Evolutionary conservation across 2,797 vertebrate genomes (phyloP).

Genomic region (Danio choprae): DNA sequence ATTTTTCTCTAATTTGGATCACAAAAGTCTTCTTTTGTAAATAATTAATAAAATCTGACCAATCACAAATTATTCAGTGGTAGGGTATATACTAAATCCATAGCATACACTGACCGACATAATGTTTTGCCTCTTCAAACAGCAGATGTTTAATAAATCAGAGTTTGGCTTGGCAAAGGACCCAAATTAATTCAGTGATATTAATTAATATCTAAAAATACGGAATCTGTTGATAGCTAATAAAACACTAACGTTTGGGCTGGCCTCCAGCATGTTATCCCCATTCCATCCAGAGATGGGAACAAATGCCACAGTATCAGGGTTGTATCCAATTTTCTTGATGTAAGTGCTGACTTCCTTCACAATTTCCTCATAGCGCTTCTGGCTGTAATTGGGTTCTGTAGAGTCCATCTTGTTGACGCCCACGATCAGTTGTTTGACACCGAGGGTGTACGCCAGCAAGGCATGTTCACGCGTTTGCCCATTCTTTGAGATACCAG

Average conservation of each 20-base stretch:
- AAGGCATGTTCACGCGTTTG: slow-evolving; percentile 93
- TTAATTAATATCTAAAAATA: background rate
- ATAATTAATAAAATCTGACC: background rate
- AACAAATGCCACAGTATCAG: slow-evolving; percentile 91
- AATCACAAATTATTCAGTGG: background rate
- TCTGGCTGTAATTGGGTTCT: slow-evolving; percentile 93
- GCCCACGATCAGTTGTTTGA: slow-evolving; percentile 89
- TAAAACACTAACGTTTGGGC: slow-evolving; percentile 84
- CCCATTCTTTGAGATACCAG: slow-evolving; percentile 91
- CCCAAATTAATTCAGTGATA: background rate
- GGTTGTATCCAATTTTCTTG: slow-evolving; percentile 96
- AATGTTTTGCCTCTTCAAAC: background rate
- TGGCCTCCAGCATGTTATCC: slow-evolving; percentile 95
- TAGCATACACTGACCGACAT: background rate
- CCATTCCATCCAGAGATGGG: slow-evolving; percentile 94
- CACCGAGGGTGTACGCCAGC: slow-evolving; percentile 90
- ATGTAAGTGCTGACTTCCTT: slow-evolving; percentile 97
- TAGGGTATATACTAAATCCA: background rate
- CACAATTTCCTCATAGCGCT: slow-evolving; percentile 93
- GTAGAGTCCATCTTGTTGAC: slow-evolving; percentile 97
- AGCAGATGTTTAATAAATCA: background rate
- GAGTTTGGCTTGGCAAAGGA: background rate
- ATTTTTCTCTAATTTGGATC: background rate
- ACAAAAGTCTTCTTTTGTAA: background rate
- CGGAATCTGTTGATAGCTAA: background rate